Evolutionary conservation across 1,140 invertebrate species (phyloP), one percentile per base, ranked within the genome.

Genomic region (Cecropterus lyciades): DNA sequence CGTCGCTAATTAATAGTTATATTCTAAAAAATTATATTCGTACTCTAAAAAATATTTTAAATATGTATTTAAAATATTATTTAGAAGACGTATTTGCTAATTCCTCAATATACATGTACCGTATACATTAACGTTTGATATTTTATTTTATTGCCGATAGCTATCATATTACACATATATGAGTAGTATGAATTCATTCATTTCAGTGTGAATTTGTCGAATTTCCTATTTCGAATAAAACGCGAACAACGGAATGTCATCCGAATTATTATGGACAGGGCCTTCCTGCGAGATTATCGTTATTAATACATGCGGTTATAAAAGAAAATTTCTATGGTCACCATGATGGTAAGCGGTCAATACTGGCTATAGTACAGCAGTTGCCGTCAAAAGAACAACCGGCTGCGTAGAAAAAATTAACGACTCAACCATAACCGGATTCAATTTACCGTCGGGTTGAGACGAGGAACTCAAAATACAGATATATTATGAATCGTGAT

Each of bases 401-500:
- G 55, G 53, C 40, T 13, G 53, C 11, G 53, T 59, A 30, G 55
- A 59, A 46, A 45, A 59, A 59, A 45, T 57, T 59, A 59, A 59
- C 52, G 33, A 55, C 52, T 55, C 51, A 53, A 16, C 52, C 52
- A 20, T 20, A 55, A 55, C 52, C 52, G 52, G 52, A 55, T 55
- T 55, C 52, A 55, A 55, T 55, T 55, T 42, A 55, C 52, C 14
- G 16, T 55, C 52, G 52, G 52, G 30, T 55, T 40, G 52, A 55
- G 52, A 55, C 30, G 43, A 56, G 42, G 27, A 56, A 66, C 27
- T 43, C 40, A 49, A 67, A 67, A 67, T 60, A 42, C 55, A 59
- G 55, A 59, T 59, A 59, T 57, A 56, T 43, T 59, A 59, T 59
- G 42, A 59, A 59, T 49, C 45, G 57, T 14, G 66, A 68, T 68